Evolutionary conservation across 64 coral and sea anemone species (phyloP), one percentile per base, ranked within the genome.

Genomic region (Pocillopora damicornis): DNA sequence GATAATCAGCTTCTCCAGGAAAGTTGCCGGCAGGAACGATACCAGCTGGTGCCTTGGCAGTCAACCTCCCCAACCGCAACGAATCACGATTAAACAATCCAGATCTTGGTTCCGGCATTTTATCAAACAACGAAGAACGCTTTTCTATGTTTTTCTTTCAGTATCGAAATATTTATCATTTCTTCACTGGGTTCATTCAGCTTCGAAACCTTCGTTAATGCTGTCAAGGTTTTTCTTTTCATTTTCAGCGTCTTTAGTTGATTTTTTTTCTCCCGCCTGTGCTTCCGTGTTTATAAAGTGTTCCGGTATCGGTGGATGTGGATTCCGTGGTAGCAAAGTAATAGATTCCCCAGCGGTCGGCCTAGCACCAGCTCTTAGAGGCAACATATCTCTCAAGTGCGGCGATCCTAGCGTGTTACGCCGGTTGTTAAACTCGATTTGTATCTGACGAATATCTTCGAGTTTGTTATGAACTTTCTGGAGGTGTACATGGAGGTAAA

Each of bases 161-260:
- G 7, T 51, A 51, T 51, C 7, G 42, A 51, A 51, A 2, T 51
- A 4, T 51, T 51, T 51, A 51, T 51, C 42, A 51, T 51, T 0
- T 51, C 42, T 66, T 22, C 16, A 18, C 16, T 8, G 6, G 22
- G 64, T n/a, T 57, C 13, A 15, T 13, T 35, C 5, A 81, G 14
- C 4, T 34, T 85, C 64, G 72, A 85, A 73, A 37, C 64, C 81
- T 57, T 85, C 20, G 65, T 85, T 85, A 12, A 15, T 22, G 9
- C 26, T 15, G 18, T 72, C 37, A 13, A 9, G 15, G 2, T 0
- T 9, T 22, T 77, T 8, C 13, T 23, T 23, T 14, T 57, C 81
- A 58, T 17, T 85, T 36, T 13, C 13, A 25, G 37, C 15, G 36
- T 16, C 15, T 59, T 64, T 35, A 4, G 26, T 12, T 45, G 36